Evolutionary conservation across 1,140 invertebrate species (phyloP), one percentile per base, ranked within the genome.

Genomic region (Cyphomyrmex costatus): DNA sequence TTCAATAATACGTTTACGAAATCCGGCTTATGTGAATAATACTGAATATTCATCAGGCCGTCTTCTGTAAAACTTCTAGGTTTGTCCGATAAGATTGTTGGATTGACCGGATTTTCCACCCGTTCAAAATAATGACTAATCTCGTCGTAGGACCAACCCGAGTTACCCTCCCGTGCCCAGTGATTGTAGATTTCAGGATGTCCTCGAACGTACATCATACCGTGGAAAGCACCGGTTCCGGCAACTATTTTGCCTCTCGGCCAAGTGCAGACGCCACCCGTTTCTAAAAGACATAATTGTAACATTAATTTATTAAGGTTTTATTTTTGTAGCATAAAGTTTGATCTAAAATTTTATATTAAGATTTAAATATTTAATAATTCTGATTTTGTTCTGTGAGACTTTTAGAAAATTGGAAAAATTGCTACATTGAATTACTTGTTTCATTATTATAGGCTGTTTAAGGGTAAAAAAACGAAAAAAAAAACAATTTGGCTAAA

Each of bases 61-160:
- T 93, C 84, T 14, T 68, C 83, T 21, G 76, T 90, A 2, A 77
- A 79, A n/a, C 10, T 86, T 61, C 85, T 89, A n/a, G 56, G 93
- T 19, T 68, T 86, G 0, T 91, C 85, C 24, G 90, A 93, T 14
- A 91, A 79, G 86, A 94, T 92, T 24, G 42, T 91, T 36, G 90
- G 91, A 14, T 91, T 83, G 0, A 88, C 30, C 0, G 95, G 95
- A 68, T 95, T 93, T 42, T 96, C 95, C 0, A 93, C 93, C 5
- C 92, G 93, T 60, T 95, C 94, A 86, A 96, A 96, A 73, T 95
- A 95, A 16, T 92, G 97, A n/a, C 98, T 93, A 0, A 98, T 95
- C 74, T 98, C 97, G 2, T 97, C 94, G 92, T 98, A 99, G 8
- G 97, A 97, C 99, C 99, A 99, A 2, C 98, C 98, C 2, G 94